phyloP scores from a whole-genome alignment of 2,113 vertebrate genomes.

The Eurystomus gularis region DNA sequence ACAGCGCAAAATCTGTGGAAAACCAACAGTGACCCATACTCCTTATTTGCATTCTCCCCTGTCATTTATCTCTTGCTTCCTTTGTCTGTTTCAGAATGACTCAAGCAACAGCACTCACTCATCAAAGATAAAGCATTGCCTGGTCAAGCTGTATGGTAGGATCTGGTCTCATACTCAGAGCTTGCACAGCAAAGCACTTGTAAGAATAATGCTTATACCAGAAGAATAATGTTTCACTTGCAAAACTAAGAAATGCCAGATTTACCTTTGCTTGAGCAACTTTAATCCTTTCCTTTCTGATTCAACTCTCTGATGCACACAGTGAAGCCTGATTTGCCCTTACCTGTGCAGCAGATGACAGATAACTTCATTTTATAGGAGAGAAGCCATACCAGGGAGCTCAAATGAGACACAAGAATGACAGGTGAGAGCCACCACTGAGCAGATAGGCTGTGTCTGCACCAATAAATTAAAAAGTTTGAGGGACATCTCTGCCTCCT shows the following conservation, averaged over 20 bases:
- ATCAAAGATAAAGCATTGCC: neutral
- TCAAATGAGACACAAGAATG: neutral
- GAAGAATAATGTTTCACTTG: neutral
- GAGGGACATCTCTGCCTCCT: neutral
- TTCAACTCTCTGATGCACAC: neutral
- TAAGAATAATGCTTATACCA: neutral
- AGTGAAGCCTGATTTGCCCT: neutral
- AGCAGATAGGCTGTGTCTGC: neutral
- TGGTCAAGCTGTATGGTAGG: neutral
- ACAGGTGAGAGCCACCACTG: neutral
- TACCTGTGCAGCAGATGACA: neutral
- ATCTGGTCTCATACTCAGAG: neutral
- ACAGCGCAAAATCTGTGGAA: neutral
- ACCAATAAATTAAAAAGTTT: neutral
- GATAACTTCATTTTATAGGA: neutral
- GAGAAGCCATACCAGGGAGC: neutral
- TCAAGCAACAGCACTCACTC: neutral
- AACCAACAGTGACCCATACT: neutral
- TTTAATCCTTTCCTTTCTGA: neutral
- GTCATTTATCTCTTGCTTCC: conserved; percentile 3
- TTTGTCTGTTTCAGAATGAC: conserved; percentile 39
- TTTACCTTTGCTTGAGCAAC: neutral
- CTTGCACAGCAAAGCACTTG: neutral
- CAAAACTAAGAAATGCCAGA: conserved; percentile 1
- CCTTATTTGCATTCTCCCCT: conserved; percentile 14